Evolutionary conservation across 2,113 vertebrate genomes (phyloP).

Genomic region (Narcine bancroftii): DNA sequence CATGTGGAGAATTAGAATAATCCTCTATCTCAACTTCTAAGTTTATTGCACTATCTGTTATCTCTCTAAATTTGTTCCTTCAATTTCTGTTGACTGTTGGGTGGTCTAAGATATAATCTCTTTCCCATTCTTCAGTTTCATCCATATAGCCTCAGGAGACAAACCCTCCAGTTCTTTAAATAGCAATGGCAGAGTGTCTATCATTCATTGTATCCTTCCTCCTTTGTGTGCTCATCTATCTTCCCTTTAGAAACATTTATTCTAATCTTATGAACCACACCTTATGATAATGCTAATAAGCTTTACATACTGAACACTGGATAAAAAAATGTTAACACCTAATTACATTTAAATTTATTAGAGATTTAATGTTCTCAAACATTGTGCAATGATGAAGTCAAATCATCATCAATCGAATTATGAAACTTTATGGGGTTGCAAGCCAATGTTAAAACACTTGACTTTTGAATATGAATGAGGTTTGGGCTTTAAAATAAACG

Average conservation of each 20-base stretch:
- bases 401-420: background rate
- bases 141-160: too few species aligned
- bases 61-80: too few species aligned
- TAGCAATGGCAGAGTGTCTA: too few species aligned
- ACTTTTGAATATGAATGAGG: background rate
- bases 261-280: background rate
- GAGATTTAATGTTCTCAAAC: background rate
- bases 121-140: too few species aligned
- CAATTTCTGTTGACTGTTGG: too few species aligned
- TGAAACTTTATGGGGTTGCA: background rate
- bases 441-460: background rate
- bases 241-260: background rate
- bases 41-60: too few species aligned
- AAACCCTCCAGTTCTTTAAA: too few species aligned
- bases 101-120: too few species aligned
- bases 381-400: background rate
- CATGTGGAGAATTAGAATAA: too few species aligned
- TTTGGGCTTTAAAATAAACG: background rate
- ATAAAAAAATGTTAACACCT: background rate
- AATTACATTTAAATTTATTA: background rate
- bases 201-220: background rate
- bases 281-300: background rate
- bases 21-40: too few species aligned
- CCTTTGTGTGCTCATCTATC: background rate
- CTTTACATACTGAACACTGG: background rate